Conservation (phyloP, 2,797 vertebrate species). For the Mallotus villosus region DNA sequence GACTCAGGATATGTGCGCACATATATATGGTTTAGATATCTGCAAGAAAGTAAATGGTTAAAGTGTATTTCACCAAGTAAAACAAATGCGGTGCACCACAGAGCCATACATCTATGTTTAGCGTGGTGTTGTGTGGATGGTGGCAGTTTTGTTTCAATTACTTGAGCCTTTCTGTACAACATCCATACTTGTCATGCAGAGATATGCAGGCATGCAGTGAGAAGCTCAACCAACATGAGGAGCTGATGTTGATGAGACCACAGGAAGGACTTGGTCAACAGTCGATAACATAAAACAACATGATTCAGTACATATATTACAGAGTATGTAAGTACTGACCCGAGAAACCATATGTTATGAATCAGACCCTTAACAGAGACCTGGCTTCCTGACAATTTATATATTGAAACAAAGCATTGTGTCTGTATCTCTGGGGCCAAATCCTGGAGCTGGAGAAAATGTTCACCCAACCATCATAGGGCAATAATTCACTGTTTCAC, state of each 20-base stretch:
- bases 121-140: slow-evolving; percentile 2
- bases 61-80: slow-evolving; percentile 6
- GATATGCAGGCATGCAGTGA: neutral
- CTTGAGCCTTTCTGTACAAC: neutral
- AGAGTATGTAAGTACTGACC: slow-evolving; percentile 8
- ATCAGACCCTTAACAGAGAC: slow-evolving; percentile 21
- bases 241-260: neutral
- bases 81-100: neutral
- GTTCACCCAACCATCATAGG: slow-evolving; percentile 38
- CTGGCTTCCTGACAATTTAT: slow-evolving; percentile 21
- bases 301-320: slow-evolving; percentile 12
- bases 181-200: slow-evolving; percentile 13
- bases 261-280: neutral
- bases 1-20: no score
- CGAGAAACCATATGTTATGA: neutral
- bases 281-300: neutral
- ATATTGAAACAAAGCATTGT: slow-evolving; percentile 46
- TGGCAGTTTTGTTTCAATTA: slow-evolving; percentile 19
- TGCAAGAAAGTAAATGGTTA: slow-evolving; percentile 5
- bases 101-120: neutral
- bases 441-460: slow-evolving; percentile 36
- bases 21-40: neutral
- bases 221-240: neutral
- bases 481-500: slow-evolving; percentile 56
- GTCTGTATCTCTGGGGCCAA: slow-evolving; percentile 41